These are phyloP conservation scores for Eupleurogrammus muticus DNA, from an alignment of 2,797 vertebrate species.

Conservation along the genomic window DNA sequence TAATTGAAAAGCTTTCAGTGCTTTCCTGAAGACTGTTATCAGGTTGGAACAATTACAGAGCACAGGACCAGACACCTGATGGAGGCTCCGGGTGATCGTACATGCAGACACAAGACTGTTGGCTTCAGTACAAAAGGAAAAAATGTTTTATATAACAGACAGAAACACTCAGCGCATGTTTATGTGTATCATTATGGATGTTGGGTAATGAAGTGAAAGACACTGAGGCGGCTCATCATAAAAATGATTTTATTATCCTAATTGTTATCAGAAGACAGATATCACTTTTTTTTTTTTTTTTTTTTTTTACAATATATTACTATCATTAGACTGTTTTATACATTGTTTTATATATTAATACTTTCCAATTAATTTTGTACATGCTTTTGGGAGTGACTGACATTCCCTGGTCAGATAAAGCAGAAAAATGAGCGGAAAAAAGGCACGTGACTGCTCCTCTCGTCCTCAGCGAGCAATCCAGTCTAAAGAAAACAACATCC, in stretches of 20 bases:
- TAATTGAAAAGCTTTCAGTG: slow-evolving; percentile 59
- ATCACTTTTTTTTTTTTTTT: slow-evolving; percentile 67
- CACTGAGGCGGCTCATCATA: slow-evolving; percentile 53
- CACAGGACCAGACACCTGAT: slow-evolving; percentile 38
- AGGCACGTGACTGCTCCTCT: slow-evolving; percentile 93
- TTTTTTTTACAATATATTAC: slow-evolving; percentile 85
- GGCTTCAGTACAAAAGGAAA: slow-evolving; percentile 27
- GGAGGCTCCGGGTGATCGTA: slow-evolving; percentile 47
- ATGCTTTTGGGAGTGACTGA: slow-evolving; percentile 85
- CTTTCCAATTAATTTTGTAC: slow-evolving; percentile 87
- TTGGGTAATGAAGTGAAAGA: slow-evolving; percentile 10
- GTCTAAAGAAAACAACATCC: slow-evolving; percentile 83
- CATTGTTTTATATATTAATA: slow-evolving; percentile 82
- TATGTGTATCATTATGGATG: not conserved
- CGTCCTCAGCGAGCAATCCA: slow-evolving; percentile 81
- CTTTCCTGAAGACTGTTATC: slow-evolving; percentile 56
- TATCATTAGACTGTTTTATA: slow-evolving; percentile 81
- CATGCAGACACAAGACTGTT: slow-evolving; percentile 51
- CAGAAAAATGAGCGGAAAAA: slow-evolving; percentile 84
- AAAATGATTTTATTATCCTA: slow-evolving; percentile 83
- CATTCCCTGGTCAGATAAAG: slow-evolving; percentile 84
- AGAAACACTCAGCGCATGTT: slow-evolving; percentile 1
- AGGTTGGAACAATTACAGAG: slow-evolving; percentile 54
- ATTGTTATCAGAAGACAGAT: slow-evolving; percentile 74
- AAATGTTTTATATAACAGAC: slow-evolving; percentile 14